phyloP scores from a whole-genome alignment of 2,888 invertebrate genomes.

The Campoletis raptor region DNA sequence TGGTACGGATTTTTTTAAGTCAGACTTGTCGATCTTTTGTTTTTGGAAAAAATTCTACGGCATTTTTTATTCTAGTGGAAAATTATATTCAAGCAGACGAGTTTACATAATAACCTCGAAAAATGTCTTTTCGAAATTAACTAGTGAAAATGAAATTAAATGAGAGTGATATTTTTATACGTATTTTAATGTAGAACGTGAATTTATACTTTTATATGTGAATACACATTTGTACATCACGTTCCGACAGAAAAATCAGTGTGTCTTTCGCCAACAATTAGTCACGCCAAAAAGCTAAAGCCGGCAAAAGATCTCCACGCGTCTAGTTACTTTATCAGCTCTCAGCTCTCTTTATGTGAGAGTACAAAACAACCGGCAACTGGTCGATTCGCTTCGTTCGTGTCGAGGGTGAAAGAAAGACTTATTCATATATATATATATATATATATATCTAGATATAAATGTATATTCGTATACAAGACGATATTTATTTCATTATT shows the following conservation, averaged over 20 bases:
- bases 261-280: conserved; percentile 62
- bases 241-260: conserved; percentile 46
- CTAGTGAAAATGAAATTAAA: conserved; percentile 44
- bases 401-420: conserved; percentile 54
- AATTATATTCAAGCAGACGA: neutral
- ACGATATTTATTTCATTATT: neutral
- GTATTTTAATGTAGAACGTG: neutral
- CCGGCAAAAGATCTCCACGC: conserved; percentile 63
- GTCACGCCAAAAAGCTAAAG: conserved; percentile 62
- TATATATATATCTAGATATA: too few relatives aligned
- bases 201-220: neutral
- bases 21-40: neutral
- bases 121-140: neutral
- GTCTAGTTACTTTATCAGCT: conserved; percentile 36
- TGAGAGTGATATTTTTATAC: neutral
- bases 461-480: neutral
- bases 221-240: conserved; percentile 1
- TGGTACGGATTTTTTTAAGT: conserved; percentile 56
- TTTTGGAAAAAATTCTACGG: neutral
- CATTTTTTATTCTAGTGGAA: neutral
- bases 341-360: conserved; percentile 55
- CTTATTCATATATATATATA: neutral
- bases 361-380: conserved; percentile 47
- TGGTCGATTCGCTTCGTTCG: conserved; percentile 57
- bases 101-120: neutral